phyloP scores from a whole-genome alignment of 1,140 invertebrate genomes.

The Pemphigus obesinymphae region DNA sequence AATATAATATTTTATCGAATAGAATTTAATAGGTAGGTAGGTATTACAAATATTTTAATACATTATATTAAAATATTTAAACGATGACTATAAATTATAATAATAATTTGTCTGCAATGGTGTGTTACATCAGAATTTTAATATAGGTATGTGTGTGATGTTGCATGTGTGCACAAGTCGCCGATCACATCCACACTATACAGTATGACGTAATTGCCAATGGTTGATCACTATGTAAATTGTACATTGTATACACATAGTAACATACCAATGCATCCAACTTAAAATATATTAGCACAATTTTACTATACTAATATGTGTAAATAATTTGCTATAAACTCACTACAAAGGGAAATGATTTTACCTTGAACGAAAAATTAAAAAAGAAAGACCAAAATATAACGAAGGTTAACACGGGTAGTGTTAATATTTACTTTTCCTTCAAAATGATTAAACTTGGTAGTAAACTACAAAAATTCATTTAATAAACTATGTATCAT shows the following conservation, averaged over 20 bases:
- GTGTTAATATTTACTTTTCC: no score
- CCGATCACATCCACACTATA: not conserved
- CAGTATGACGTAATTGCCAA: constrained; percentile 12
- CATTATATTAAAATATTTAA: no score
- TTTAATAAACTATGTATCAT: no score
- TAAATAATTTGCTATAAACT: not conserved
- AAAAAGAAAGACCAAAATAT: no score
- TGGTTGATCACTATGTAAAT: constrained; percentile 20
- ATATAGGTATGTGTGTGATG: not conserved
- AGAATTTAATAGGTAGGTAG: not conserved
- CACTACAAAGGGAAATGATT: not conserved
- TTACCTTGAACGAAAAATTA: not conserved
- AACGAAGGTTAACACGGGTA: no score
- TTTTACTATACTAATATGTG: not conserved
- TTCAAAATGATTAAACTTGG: no score
- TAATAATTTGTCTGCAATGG: not conserved
- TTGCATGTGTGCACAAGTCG: constrained; percentile 1
- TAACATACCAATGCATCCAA: not conserved
- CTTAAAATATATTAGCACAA: not conserved
- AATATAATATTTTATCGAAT: not conserved
- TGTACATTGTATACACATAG: not conserved
- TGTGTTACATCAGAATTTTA: not conserved
- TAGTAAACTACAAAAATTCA: no score
- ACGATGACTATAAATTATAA: no score
- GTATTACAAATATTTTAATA: no score